These are phyloP conservation scores for Mustela lutreola DNA, from an alignment of 2,113 vertebrate genomes.

Conservation along the genomic window DNA sequence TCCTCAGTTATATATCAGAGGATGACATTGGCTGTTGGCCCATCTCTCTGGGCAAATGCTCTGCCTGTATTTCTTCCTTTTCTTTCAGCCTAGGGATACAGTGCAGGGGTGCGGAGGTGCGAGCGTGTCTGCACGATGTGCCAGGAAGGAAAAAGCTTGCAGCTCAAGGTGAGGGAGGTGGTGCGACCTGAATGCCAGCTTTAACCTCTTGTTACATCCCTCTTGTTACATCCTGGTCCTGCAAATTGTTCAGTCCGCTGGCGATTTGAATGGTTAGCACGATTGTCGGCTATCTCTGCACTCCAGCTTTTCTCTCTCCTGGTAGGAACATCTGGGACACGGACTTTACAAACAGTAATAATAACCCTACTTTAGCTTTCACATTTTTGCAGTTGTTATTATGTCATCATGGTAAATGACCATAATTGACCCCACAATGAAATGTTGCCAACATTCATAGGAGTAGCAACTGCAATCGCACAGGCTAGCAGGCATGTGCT, in stretches of 20 bases:
- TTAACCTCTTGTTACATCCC: slow-evolving; percentile 60
- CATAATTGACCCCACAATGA: slow-evolving; percentile 65
- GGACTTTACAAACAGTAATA: slow-evolving; percentile 74
- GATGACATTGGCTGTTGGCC: slow-evolving; percentile 52
- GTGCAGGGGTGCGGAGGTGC: neutral
- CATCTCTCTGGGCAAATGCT: slow-evolving; percentile 47
- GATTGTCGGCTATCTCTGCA: slow-evolving; percentile 58
- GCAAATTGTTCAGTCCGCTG: neutral
- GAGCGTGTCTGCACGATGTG: slow-evolving; percentile 22
- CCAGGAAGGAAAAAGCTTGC: neutral
- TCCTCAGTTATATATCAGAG: slow-evolving; percentile 64
- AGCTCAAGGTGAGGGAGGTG: slow-evolving; percentile 38
- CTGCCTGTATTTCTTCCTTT: slow-evolving; percentile 73
- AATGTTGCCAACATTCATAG: slow-evolving; percentile 68
- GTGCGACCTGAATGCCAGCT: neutral
- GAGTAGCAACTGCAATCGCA: slow-evolving; percentile 76
- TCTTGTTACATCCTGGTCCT: slow-evolving; percentile 34
- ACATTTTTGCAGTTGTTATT: slow-evolving; percentile 76
- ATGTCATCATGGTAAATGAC: slow-evolving; percentile 79
- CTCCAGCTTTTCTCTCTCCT: slow-evolving; percentile 70
- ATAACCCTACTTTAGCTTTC: slow-evolving; percentile 66
- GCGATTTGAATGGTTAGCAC: slow-evolving; percentile 37
- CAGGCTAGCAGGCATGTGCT: slow-evolving; percentile 79
- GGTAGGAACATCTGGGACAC: slow-evolving; percentile 69
- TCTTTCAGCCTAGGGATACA: neutral